Evolutionary conservation across 2,113 vertebrate genomes (phyloP), one percentile per base, ranked within the genome.

Genomic region (Polypterus bichir): DNA sequence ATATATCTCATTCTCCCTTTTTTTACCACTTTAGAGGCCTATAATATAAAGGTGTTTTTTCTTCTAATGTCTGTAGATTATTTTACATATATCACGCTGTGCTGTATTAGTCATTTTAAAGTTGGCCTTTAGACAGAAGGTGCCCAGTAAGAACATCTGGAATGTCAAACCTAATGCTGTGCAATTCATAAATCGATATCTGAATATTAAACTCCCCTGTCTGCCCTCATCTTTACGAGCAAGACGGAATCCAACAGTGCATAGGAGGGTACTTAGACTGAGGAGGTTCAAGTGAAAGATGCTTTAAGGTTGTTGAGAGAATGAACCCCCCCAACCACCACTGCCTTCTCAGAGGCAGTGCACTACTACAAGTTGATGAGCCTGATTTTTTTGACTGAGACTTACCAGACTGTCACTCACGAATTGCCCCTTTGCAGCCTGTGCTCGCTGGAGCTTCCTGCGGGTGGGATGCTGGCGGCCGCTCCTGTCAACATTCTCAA

Each of bases 401-500:
- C 74, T 44, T 74, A 74, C 81, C 79, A 78, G 81, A 81, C 82
- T 87, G 85, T 85, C 86, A 84, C 73, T 88, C 83, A 87, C 73
- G 68, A 78, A 73, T 62, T 80, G 84, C 77, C 83, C 81, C 81
- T 78, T 82, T 69, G 44, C 80, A 79, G 80, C 78, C 77, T 83
- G 77, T 74, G 76, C 75, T 77, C 74, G 74, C 77, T 81, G 77
- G 75, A 81, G 77, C 73, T 67, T 69, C 73, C 70, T 70, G 76
- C 84, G 80, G 78, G 79, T 84, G 78, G 84, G 83, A 75, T 69
- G 52, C 71, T 65, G 54, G 11, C 74, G 81, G 78, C 77, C 5
- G 61, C 79, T 83, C 69, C 84, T 87, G 84, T 87, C 87, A 88
- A 76, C 74, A 76, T 82, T 82, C 83, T 89, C 83, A 85, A 74